Evolutionary conservation across 1,140 invertebrate species (phyloP), one percentile per base, ranked within the genome.

Genomic region (Atopsyche davidsoni): DNA sequence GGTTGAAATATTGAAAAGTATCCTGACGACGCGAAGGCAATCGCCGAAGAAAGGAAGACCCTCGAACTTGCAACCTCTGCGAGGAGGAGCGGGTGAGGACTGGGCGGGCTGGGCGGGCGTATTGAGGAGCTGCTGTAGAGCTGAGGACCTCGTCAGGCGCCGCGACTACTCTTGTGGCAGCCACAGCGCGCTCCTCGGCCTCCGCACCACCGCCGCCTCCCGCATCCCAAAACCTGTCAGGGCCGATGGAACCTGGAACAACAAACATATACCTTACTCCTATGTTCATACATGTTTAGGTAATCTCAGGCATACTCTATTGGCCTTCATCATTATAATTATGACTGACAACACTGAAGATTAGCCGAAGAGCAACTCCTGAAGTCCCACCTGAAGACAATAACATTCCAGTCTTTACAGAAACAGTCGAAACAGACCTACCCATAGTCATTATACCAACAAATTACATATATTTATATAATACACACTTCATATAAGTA

Each of bases 231-330:
- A 65, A 62, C 68, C 68, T 69, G 71, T 74, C 71, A 74, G 69
- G 71, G 71, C 64, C 71, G 64, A 60, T 74, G 71, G 67, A 72
- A 73, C 61, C 71, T 73, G 61, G 14, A 36, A 51, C 13, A n/a
- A n/a, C n/a, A n/a, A n/a, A n/a, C n/a, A n/a, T n/a, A n/a, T n/a
- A n/a, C n/a, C n/a, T n/a, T n/a, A n/a, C n/a, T n/a, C n/a, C n/a
- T n/a, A n/a, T n/a, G n/a, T n/a, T n/a, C n/a, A n/a, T n/a, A n/a
- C n/a, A n/a, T n/a, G n/a, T n/a, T n/a, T n/a, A n/a, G n/a, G n/a
- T n/a, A n/a, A n/a, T n/a, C n/a, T n/a, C n/a, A n/a, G n/a, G n/a
- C n/a, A n/a, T n/a, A n/a, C n/a, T n/a, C n/a, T n/a, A n/a, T n/a
- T n/a, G n/a, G n/a, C n/a, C n/a, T n/a, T n/a, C n/a, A n/a, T n/a